Conservation (phyloP, 2,888 invertebrate genomes). For the Beris chalybata region DNA sequence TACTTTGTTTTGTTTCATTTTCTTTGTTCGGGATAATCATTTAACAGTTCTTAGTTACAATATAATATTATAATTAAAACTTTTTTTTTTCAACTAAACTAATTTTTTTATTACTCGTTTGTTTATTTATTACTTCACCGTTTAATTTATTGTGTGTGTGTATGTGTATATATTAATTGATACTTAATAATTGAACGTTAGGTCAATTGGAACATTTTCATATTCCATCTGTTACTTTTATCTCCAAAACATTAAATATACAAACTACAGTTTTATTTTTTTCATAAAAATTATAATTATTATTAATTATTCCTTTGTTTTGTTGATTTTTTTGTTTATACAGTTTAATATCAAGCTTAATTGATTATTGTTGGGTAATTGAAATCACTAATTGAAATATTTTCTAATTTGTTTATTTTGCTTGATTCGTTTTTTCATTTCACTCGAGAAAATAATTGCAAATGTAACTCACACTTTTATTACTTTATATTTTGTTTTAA, state of each 20-base stretch:
- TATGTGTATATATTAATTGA: constrained; percentile 37
- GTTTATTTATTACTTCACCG: constrained; percentile 15
- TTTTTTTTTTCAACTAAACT: constrained; percentile 19
- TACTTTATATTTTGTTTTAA: background rate
- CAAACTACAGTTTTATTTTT: constrained; percentile 26
- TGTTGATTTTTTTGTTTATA: constrained; percentile 19
- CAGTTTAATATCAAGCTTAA: constrained; percentile 35
- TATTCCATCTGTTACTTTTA: constrained; percentile 35
- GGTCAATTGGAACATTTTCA: constrained; percentile 37
- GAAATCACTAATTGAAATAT: constrained; percentile 35
- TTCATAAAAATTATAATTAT: constrained; percentile 18
- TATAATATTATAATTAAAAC: constrained; percentile 12
- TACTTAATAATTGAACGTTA: constrained; percentile 41
- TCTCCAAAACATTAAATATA: constrained; percentile 34
- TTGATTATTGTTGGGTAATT: constrained; percentile 33
- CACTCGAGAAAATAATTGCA: constrained; percentile 25
- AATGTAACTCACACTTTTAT: constrained; percentile 5
- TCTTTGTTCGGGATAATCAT: background rate
- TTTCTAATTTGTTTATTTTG: constrained; percentile 2
- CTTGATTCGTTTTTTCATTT: constrained; percentile 18
- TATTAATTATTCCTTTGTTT: background rate
- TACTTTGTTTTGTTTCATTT: background rate
- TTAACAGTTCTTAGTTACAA: constrained; percentile 23
- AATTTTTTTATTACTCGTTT: constrained; percentile 18
- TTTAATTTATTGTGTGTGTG: constrained; percentile 25